Evolutionary conservation across 2,797 vertebrate genomes (phyloP), one percentile per base, ranked within the genome.

Genomic region (Peromyscus aztecus): DNA sequence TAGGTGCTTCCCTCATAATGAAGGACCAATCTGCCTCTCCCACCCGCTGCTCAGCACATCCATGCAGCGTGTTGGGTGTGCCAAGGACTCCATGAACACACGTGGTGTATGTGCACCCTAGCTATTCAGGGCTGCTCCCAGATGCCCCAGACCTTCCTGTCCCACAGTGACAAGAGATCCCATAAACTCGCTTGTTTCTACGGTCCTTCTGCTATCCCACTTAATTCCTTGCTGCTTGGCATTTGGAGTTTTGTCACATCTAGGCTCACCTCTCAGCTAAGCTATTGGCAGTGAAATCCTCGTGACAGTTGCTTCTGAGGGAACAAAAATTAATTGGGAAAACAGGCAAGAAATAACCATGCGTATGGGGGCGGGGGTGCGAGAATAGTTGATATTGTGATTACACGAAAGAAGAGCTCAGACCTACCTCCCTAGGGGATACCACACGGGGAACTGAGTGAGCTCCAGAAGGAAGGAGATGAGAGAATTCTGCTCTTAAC

Each of bases 281-380:
- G 85, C 65, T 55, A n/a, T 5, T 34, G 2, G 7, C 4, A 46
- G 23, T 49, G 49, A 52, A 67, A 75, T 89, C 40, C 43, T 85
- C 86, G 65, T 93, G 82, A 59, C 37, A 12, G 24, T 46, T 81
- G 37, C n/a, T 92, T 69, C 34, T 52, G n/a, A 96, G 34, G 19
- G 21, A 80, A 82, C 7, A 10, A 14, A 40, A 77, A 89, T 55
- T 77, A 77, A 77, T 8, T 31, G 31, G 59, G n/a, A 31, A 63
- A 96, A 14, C 52, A 46, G 19, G 67, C 73, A 77, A 76, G n/a
- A 91, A 89, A 67, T 89, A 31, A 40, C 16, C 55, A 57, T 34
- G 29, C 12, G 23, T 77, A 6, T 63, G 29, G 46, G 29, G 11
- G n/a, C 24, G n/a, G 59, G 40, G 24, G 14, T 24, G 43, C 21